Evolutionary conservation across 2,797 vertebrate species (phyloP), one percentile per base, ranked within the genome.

Genomic region (Melopsittacus undulatus): DNA sequence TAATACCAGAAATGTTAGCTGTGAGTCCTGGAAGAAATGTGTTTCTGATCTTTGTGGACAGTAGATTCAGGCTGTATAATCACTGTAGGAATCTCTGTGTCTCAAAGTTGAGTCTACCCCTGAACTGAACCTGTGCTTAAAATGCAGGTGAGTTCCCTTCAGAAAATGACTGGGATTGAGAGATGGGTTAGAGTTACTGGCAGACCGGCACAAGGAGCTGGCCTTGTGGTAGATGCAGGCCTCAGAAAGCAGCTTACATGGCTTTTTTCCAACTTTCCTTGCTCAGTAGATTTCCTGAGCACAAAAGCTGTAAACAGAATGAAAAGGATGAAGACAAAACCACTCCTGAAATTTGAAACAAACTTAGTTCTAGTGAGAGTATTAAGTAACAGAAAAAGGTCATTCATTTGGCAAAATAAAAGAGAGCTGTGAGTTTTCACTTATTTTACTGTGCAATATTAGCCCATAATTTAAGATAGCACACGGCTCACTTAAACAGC

Each of bases 401-500:
- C 67, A 51, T 96, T 97, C 68, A 49, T 97, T 97, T 97, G 95
- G 95, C 97, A 97, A 97, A 97, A 96, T 94, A 97, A 97, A 94
- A 96, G 94, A 95, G 96, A 97, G 92, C 92, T 67, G 94, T 56
- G 90, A 96, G 97, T 97, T 97, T 97, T 94, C 96, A 64, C 96
- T 96, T 97, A 96, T 95, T 98, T 97, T 96, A 79, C 97, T 69
- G 82, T 83, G 95, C 95, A 96, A 96, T 93, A 92, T 96, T 95
- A 98, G 98, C 97, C 96, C 96, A 94, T 97, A 91, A 96, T 97
- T 98, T 97, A 97, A 98, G 97, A 95, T 80, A 88, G 96, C 92
- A 29, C 96, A 68, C 14, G 3, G 93, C 91, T 97, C 96, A 64
- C 95, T 96, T 91, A 83, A 95, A 94, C 95, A 96, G 59, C 97